These are phyloP conservation scores for Scrobipalpa costella DNA, from an alignment of 2,888 invertebrate species.

Conservation along the genomic window DNA sequence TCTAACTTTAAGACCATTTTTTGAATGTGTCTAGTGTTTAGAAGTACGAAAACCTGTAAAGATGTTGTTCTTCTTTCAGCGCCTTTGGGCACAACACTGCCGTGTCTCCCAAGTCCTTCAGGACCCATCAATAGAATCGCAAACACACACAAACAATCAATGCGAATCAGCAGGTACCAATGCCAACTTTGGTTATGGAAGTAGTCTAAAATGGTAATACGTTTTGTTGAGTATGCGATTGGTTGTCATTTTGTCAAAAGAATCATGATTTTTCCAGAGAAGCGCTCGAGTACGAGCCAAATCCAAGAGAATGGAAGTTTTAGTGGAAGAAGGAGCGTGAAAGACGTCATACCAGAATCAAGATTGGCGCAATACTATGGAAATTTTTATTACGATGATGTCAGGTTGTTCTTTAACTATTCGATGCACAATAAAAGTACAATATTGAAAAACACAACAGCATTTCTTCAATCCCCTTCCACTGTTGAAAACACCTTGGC, in stretches of 20 bases:
- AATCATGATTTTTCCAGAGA: conserved; percentile 47
- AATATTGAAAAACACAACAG: conserved; percentile 9
- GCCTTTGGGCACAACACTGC: conserved; percentile 75
- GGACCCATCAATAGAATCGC: conserved; percentile 60
- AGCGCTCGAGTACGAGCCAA: conserved; percentile 55
- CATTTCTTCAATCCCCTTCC: background rate
- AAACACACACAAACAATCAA: conserved; percentile 58
- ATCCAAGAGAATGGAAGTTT: conserved; percentile 63
- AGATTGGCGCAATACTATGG: conserved; percentile 82
- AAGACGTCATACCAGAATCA: conserved; percentile 84
- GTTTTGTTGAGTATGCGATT: background rate
- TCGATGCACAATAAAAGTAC: conserved; percentile 18
- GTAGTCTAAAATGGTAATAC: background rate
- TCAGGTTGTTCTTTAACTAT: conserved; percentile 48
- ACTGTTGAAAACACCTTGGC: background rate
- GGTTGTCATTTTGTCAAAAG: background rate
- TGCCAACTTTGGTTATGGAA: background rate
- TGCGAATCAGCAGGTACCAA: conserved; percentile 61
- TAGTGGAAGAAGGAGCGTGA: conserved; percentile 74
- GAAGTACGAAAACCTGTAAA: conserved; percentile 1
- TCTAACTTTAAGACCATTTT: background rate
- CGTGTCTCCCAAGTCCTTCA: conserved; percentile 70
- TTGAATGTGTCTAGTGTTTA: background rate
- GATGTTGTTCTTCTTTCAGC: conserved; percentile 53
- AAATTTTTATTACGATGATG: conserved; percentile 79